Base-by-base conservation (phyloP, 2,113 vertebrate genomes). In the Rhynchomys soricoides region DNA sequence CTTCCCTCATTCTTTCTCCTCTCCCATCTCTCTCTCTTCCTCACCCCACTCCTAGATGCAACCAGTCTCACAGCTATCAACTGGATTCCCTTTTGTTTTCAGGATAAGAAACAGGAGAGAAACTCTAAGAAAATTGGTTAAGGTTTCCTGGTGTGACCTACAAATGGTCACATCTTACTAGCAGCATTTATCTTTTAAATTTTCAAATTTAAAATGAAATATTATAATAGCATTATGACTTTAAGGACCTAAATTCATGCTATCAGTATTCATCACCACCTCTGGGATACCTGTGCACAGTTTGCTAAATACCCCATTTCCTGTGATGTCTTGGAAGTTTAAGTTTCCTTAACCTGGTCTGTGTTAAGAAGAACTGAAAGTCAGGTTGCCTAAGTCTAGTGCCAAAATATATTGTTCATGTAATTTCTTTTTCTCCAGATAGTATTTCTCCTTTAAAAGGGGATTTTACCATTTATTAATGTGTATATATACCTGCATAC, bases 251-350 rank as follows among this genome's bases (percentile, higher is more conserved):
- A 40, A 43, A 86, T 40, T 22, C 19, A 79, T 34, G 31, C 37
- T 94, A 87, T 92, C 79, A 83, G 6, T 24, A 34, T 83, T 95
- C 86, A 34, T 96, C 68, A 87, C 64, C 73, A 89, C 93, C 78
- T 97, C 95, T 34, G 73, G 15, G 78, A 94, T 96, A 93, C 21
- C 57, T 89, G 88, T 9, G 88, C 24, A 50, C 37, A 13, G 87
- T 93, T 95, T 94, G 59, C 85, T 96, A 94, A 95, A 70, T 83
- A 34, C 96, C 86, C 95, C 22, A 57, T 95, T 96, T 91, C 81
- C 26, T 24, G 26, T 45, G 74, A 75, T 52, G 17, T 77, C 48
- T 86, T 93, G 19, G 37, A 2, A n/a, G 52, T 95, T 40, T 95
- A 52, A 7, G 37, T 71, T 75, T 86, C 40, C n/a, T 79, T 77